Evolutionary conservation across 1,140 invertebrate species (phyloP).

Genomic region (Palaemon carinicauda): DNA sequence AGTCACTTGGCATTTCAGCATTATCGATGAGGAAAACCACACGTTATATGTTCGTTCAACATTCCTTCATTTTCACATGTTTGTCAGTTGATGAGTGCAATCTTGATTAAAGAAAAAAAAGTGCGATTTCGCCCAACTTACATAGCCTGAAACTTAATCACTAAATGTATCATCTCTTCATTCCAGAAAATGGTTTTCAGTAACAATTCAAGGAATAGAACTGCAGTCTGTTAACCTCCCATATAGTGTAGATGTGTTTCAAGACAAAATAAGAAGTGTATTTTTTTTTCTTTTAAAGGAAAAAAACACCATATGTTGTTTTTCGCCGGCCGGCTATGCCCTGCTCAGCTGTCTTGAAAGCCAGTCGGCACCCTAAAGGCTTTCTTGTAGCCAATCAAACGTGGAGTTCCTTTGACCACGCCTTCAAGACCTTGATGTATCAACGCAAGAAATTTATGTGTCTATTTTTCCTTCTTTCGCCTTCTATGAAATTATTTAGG

Average conservation of each 20-base stretch:
- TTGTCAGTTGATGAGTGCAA: too few species aligned
- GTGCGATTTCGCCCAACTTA: too few species aligned
- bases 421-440: slow-evolving; percentile 28
- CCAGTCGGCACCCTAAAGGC: slow-evolving; percentile 4
- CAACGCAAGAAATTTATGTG: neutral
- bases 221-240: too few species aligned
- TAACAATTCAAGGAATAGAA: too few species aligned
- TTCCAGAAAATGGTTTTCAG: too few species aligned
- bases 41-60: neutral
- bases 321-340: slow-evolving; percentile 43
- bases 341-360: neutral
- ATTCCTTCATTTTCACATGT: too few species aligned
- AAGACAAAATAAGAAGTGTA: neutral
- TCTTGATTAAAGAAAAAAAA: too few species aligned
- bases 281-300: neutral
- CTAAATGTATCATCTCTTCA: too few species aligned
- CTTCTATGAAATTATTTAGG: too few species aligned
- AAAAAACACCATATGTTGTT: slow-evolving; percentile 34
- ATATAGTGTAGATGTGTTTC: neutral
- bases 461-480: neutral
- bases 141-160: too few species aligned
- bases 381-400: slow-evolving; percentile 25
- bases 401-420: slow-evolving; percentile 25
- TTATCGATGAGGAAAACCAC: neutral
- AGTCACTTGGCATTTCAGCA: too few species aligned